Percentiles rank a stretch among this genome's conserved stretches.
Evolutionary conservation across 2,888 invertebrate genomes (phyloP).

Genomic region (Leptinotarsa peninsularis): DNA sequence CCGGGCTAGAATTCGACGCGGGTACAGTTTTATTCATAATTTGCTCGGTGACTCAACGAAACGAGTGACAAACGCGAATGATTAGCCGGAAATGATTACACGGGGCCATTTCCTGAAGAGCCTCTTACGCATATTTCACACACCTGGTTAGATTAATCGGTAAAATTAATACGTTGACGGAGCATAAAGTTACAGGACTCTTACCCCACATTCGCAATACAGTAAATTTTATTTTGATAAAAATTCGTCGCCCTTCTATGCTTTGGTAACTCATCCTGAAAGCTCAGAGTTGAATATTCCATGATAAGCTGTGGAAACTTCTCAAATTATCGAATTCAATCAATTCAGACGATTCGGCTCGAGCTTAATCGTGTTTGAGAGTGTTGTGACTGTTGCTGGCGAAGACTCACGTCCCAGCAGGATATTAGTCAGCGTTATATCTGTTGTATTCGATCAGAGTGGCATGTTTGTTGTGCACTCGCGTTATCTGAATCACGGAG

Average conservation of each 20-base stretch:
- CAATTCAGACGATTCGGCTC: conserved; percentile 2
- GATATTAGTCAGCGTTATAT: conserved; percentile 19
- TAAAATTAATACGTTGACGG: neutral
- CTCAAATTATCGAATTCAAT: too few relatives aligned
- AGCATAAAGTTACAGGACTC: too few relatives aligned
- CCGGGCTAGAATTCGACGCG: conserved; percentile 2
- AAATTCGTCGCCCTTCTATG: too few relatives aligned
- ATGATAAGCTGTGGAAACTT: too few relatives aligned
- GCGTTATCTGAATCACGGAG: conserved; percentile 19
- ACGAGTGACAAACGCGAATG: conserved; percentile 9
- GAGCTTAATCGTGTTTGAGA: neutral
- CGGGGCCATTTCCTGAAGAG: neutral
- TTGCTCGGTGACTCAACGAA: conserved; percentile 17
- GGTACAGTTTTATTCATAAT: conserved; percentile 20
- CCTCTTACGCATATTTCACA: neutral
- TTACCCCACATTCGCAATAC: too few relatives aligned
- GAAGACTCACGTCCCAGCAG: neutral
- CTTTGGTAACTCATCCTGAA: too few relatives aligned
- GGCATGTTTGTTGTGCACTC: conserved; percentile 12
- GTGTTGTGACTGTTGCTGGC: neutral
- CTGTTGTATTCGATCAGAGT: conserved; percentile 1
- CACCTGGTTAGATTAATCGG: neutral
- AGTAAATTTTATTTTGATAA: too few relatives aligned
- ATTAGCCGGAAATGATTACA: conserved; percentile 1
- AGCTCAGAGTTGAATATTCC: too few relatives aligned